phyloP scores from a whole-genome alignment of 35 echinoderm and acorn worm genomes.

The Chiridota heheva region DNA sequence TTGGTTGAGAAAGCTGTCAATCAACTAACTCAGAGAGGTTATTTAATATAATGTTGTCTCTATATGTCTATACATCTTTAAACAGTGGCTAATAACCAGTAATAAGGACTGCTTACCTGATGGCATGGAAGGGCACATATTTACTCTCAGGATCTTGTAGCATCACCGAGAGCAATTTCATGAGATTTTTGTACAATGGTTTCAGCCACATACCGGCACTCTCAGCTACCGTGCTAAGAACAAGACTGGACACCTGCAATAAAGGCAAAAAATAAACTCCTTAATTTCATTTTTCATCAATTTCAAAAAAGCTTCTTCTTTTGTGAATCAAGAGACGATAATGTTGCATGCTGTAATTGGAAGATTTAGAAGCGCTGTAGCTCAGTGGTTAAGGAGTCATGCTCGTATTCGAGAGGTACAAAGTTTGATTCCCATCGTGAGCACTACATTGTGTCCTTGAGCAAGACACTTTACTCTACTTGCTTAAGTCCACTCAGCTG shows the following conservation, averaged over 20 bases:
- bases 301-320: neutral
- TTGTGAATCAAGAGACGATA: neutral
- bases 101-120: no score
- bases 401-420: no score
- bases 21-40: no score
- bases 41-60: neutral
- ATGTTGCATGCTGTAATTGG: no score
- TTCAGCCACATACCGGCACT: slow-evolving; percentile 65
- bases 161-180: slow-evolving; percentile 68
- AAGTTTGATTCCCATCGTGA: no score
- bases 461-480: no score
- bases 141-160: slow-evolving; percentile 87
- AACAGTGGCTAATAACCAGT: no score
- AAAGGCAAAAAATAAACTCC: neutral
- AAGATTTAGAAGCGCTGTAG: no score
- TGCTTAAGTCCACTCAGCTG: no score
- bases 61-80: neutral
- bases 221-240: slow-evolving; percentile 67
- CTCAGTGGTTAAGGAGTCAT: no score
- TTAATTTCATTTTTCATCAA: neutral
- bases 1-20: no score
- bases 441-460: no score
- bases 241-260: slow-evolving; percentile 58
- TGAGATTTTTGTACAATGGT: slow-evolving; percentile 66
- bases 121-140: slow-evolving; percentile 78